Base-by-base conservation (phyloP, 2,113 vertebrate genomes). In the Cepphus grylle region DNA sequence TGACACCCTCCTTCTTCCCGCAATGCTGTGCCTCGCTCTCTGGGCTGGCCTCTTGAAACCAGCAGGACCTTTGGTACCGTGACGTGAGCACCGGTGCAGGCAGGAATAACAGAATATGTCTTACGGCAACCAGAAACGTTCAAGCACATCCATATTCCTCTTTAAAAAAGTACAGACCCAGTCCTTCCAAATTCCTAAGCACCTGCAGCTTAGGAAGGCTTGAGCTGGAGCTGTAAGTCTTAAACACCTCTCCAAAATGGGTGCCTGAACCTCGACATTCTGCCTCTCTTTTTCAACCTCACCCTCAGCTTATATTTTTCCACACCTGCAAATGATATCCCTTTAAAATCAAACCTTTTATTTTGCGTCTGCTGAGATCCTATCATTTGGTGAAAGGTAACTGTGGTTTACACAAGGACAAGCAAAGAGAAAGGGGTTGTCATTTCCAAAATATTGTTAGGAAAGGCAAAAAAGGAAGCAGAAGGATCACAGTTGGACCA, bases 291-390 rank as follows among this genome's bases (percentile, higher is more conserved):
- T 84, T 73, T 53, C 52, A 82, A 6, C 47, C 61, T 86, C 71
- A 74, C 59, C 67, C 52, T 74, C 67, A 40, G 25, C 55, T 65
- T 50, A 1, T 15, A 2, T 42, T 83, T 90, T 81, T 81, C 52
- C 69, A 83, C 86, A 40, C 17, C 73, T 89, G 66, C 58, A 88
- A 86, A 91, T 5, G 21, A 67, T 11, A 52, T 3, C 52, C 88
- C 73, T 88, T 93, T 42, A 84, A 95, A 93, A 94, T n/a, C 66
- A 84, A 86, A 23, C 50, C 59, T 94, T 95, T 78, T 74, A 49
- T 65, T 94, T 67, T 12, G 1, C 1, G 3, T 74, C 81, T 55
- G 40, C 63, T 52, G 58, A 73, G 89, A 61, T 22, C 16, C 0
- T 25, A 42, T 38, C 22, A 13, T 55, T 32, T 27, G 49, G 61